Percentiles rank a stretch among this genome's conserved stretches.
Evolutionary conservation across 2,797 vertebrate genomes (phyloP).

Genomic region (Anabas testudineus): DNA sequence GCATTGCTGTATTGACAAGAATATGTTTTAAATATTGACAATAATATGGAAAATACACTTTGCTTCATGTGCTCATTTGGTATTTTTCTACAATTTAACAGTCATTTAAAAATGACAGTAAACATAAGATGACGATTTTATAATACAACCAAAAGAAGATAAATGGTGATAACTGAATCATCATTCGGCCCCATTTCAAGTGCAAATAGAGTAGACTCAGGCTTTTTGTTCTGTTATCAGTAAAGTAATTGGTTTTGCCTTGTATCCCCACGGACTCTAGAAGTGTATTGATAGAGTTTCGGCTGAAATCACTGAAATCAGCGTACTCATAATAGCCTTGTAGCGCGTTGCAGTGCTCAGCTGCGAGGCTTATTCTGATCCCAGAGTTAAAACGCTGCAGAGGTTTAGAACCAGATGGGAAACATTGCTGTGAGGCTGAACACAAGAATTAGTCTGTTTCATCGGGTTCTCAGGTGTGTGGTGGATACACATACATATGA

Average conservation of each 20-base stretch:
- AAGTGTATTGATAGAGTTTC: slow-evolving; percentile 1
- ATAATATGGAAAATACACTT: neutral
- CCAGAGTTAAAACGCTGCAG: slow-evolving; percentile 47
- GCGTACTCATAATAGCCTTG: slow-evolving; percentile 19
- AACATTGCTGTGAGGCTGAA: slow-evolving; percentile 43
- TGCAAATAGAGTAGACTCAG: slow-evolving; percentile 3
- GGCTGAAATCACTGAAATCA: slow-evolving; percentile 19
- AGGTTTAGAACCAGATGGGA: slow-evolving; percentile 61
- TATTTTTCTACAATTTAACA: too few relatives aligned
- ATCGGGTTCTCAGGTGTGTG: slow-evolving; percentile 50
- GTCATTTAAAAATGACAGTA: neutral
- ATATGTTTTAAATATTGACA: neutral
- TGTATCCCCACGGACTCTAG: neutral
- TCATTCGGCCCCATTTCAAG: neutral
- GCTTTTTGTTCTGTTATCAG: slow-evolving; percentile 5
- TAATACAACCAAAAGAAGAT: neutral
- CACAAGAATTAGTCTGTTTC: slow-evolving; percentile 24
- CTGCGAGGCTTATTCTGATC: slow-evolving; percentile 47
- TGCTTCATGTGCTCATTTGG: too few relatives aligned
- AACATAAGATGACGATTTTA: neutral
- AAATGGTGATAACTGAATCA: neutral
- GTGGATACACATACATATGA: slow-evolving; percentile 1
- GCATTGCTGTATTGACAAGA: neutral
- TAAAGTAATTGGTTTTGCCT: neutral
- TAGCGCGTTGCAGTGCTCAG: slow-evolving; percentile 58